phyloP scores from a whole-genome alignment of 2,113 vertebrate species.

The Microcebus ravelobensis region DNA sequence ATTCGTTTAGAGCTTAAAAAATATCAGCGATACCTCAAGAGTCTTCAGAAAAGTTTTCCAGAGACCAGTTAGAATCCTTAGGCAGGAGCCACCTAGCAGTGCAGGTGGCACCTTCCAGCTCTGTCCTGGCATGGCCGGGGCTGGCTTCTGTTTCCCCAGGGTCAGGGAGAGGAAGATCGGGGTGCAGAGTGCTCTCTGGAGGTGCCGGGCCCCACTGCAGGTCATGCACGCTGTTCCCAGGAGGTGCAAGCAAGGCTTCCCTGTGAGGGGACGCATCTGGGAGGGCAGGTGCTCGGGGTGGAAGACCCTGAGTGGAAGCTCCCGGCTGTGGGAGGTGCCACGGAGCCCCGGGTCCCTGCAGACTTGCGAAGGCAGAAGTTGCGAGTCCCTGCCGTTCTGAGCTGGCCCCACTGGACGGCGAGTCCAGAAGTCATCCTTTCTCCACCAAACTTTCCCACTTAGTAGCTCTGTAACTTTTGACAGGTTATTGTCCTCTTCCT shows the following conservation, averaged over 20 bases:
- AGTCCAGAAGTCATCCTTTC: neutral
- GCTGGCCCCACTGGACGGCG: neutral
- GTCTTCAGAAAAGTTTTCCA: neutral
- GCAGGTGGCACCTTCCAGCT: neutral
- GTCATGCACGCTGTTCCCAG: neutral
- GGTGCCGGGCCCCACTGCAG: too few relatives aligned
- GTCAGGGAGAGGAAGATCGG: neutral
- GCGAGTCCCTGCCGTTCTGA: rapidly evolving
- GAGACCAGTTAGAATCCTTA: neutral
- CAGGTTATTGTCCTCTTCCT: neutral
- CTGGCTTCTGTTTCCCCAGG: neutral
- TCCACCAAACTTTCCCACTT: neutral
- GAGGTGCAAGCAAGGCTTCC: neutral
- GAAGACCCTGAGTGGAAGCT: neutral
- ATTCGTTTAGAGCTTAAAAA: neutral
- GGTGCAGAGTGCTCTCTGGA: neutral
- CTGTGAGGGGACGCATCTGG: neutral
- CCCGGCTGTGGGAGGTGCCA: neutral
- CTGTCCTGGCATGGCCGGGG: neutral
- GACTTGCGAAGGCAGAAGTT: neutral
- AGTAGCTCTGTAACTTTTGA: neutral
- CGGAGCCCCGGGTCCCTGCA: neutral
- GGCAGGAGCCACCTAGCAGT: neutral
- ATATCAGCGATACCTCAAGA: neutral
- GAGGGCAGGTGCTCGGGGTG: neutral